Evolutionary conservation across 1,140 invertebrate genomes (phyloP).

Genomic region (Leguminivora glycinivorella): DNA sequence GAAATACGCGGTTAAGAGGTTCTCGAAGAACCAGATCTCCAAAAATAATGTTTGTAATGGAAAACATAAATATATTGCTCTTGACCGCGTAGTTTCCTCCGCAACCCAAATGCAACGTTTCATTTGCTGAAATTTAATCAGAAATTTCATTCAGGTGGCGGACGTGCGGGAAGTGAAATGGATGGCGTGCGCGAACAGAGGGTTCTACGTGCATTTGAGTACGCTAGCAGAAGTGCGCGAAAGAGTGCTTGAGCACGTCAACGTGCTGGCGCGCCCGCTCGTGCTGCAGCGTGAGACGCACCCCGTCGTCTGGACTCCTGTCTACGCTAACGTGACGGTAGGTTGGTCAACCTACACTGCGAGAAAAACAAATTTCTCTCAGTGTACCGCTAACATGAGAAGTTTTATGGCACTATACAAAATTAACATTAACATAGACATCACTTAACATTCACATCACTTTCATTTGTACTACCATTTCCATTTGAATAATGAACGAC

Average conservation of each 20-base stretch:
- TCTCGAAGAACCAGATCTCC: not conserved
- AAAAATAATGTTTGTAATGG: not conserved
- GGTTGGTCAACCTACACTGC: conserved; percentile 47
- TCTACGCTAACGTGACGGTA: conserved; percentile 94
- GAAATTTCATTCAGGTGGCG: conserved; percentile 74
- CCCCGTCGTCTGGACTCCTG: conserved; percentile 93
- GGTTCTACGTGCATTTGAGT: conserved; percentile 96
- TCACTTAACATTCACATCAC: too few species aligned
- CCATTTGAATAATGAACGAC: too few species aligned
- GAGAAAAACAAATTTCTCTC: too few species aligned
- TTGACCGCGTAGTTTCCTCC: not conserved
- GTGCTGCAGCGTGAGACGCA: conserved; percentile 89
- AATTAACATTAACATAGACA: too few species aligned
- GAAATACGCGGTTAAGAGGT: not conserved
- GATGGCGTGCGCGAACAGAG: conserved; percentile 98
- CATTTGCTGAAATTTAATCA: conserved; percentile 7
- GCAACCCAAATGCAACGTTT: not conserved
- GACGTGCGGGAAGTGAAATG: conserved; percentile 92
- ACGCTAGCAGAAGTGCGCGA: conserved; percentile 96
- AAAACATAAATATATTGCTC: not conserved
- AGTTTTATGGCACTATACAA: too few species aligned
- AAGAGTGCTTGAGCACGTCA: conserved; percentile 94
- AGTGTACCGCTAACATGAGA: too few species aligned
- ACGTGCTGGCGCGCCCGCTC: conserved; percentile 93
- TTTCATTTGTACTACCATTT: too few species aligned